Evolutionary conservation across 2,888 invertebrate species (phyloP), one percentile per base, ranked within the genome.

Genomic region (Stenichneumon culpator): DNA sequence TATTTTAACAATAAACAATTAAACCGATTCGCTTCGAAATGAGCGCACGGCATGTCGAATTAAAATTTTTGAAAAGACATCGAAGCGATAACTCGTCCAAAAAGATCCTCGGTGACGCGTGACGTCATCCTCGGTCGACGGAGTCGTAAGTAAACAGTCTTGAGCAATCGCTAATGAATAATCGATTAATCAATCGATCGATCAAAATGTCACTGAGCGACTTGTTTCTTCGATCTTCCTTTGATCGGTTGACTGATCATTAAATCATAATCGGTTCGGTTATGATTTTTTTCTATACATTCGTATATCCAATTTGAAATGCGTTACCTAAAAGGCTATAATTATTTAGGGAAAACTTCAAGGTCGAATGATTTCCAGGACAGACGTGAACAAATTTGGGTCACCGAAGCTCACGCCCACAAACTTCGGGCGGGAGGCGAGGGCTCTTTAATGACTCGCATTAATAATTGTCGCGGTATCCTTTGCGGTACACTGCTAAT

Each of bases 381-480:
- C 52, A 73, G 72, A 36, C 39, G 57, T 7, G 16, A 14, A 63
- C n/a, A 63, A 78, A 82, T 60, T 82, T 78, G 67, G 82, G 82
- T 82, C 82, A 82, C 32, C 63, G 52, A 60, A 73, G 39, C 44
- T 72, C 78, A 78, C 82, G 82, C 67, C 82, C 67, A 82, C 78
- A 14, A 67, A 72, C 72, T 25, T 74, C 32, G 63, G 52, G 7
- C 63, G 32, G 22, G 44, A 19, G n/a, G 32, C 69, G 36, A 57
- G 54, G 28, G 39, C 72, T 4, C 57, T 54, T 47, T 82, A 82
- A 72, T 78, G 72, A 67, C 78, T 16, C 47, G 32, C 72, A 78
- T 82, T 78, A 78, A 82, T 82, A 68, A 73, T 82, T 78, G 72
- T 47, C 78, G 67, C 72, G 70, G 65, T 52, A 65, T 77, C 70